phyloP scores from a whole-genome alignment of 2,888 invertebrate species.

The Archaeoteleia sp. region DNA sequence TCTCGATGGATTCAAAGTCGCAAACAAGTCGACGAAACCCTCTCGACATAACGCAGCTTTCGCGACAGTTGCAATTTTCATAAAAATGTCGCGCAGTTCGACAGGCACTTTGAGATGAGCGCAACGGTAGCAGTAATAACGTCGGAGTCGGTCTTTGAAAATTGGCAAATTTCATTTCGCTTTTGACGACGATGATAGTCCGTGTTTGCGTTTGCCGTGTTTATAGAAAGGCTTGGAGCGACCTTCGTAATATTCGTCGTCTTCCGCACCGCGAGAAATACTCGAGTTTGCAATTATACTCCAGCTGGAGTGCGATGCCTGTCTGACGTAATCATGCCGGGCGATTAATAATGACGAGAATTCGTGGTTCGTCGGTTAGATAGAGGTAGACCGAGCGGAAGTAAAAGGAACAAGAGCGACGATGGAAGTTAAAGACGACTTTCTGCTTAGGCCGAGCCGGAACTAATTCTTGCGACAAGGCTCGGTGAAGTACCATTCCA shows the following conservation, averaged over 20 bases:
- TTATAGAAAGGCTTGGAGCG: slow-evolving; percentile 9
- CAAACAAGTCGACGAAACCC: slow-evolving; percentile 5
- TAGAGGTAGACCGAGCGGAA: slow-evolving; percentile 34
- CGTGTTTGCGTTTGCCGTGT: slow-evolving; percentile 8
- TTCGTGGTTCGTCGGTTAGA: slow-evolving; percentile 29
- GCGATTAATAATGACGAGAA: slow-evolving; percentile 43
- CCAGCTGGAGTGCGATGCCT: slow-evolving; percentile 13
- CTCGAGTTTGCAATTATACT: slow-evolving; percentile 24
- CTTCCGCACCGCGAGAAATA: slow-evolving; percentile 10
- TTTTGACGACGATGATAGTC: slow-evolving; percentile 9
- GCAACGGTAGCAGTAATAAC: not conserved
- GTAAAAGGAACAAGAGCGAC: slow-evolving; percentile 32
- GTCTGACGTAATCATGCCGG: slow-evolving; percentile 29
- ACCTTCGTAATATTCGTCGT: slow-evolving; percentile 24
- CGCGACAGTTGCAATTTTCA: slow-evolving; percentile 13
- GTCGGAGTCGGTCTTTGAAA: slow-evolving; percentile 43
- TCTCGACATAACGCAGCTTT: not conserved
- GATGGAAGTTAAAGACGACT: slow-evolving; percentile 39
- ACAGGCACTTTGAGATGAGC: slow-evolving; percentile 18
- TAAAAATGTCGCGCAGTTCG: slow-evolving; percentile 19
- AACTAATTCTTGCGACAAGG: slow-evolving; percentile 41
- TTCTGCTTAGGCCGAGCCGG: slow-evolving; percentile 38
- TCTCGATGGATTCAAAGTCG: slow-evolving; percentile 22
- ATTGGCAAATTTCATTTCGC: slow-evolving; percentile 9
- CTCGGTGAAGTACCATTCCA: slow-evolving; percentile 60